A percentile compares a stretch with the other conserved stretches of the same genome.
Evolutionary conservation across 30 jellyfish, hydroid and myxozoan species (phyloP).

Genomic region (Clytia hemisphaerica): DNA sequence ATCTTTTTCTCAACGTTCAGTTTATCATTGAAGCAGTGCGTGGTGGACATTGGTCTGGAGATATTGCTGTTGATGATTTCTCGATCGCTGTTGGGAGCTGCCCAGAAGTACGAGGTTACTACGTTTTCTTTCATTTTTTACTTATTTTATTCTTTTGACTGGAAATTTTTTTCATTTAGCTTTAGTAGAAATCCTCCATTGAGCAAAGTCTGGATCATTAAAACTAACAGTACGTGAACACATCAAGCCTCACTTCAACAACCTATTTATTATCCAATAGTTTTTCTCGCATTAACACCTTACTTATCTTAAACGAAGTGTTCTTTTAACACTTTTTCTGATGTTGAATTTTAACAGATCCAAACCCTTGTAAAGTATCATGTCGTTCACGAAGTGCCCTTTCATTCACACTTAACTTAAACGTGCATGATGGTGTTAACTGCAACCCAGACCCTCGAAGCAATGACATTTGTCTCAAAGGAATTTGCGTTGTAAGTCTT

Average conservation of each 20-base stretch:
- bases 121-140: background rate
- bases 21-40: constrained; percentile 70
- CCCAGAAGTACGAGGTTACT: constrained; percentile 32
- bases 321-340: too few relatives aligned
- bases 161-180: too few relatives aligned
- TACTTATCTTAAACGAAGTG: too few relatives aligned
- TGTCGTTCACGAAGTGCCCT: constrained; percentile 68
- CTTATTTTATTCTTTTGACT: background rate
- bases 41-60: constrained; percentile 75
- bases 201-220: too few relatives aligned
- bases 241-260: too few relatives aligned
- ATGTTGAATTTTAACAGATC: too few relatives aligned
- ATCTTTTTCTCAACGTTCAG: constrained; percentile 14
- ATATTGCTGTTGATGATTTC: constrained; percentile 68
- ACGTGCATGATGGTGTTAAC: constrained; percentile 55
- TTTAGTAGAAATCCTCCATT: too few relatives aligned
- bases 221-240: too few relatives aligned
- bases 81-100: constrained; percentile 58
- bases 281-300: too few relatives aligned
- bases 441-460: constrained; percentile 48
- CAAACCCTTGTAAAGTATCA: constrained; percentile 63
- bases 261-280: too few relatives aligned
- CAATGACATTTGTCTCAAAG: constrained; percentile 63
- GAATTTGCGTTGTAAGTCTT: constrained; percentile 63
- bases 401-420: constrained; percentile 44